A percentile compares a stretch with the other conserved stretches of the same genome.
Conservation (phyloP, 2,888 invertebrate species). For the Empis livida region DNA sequence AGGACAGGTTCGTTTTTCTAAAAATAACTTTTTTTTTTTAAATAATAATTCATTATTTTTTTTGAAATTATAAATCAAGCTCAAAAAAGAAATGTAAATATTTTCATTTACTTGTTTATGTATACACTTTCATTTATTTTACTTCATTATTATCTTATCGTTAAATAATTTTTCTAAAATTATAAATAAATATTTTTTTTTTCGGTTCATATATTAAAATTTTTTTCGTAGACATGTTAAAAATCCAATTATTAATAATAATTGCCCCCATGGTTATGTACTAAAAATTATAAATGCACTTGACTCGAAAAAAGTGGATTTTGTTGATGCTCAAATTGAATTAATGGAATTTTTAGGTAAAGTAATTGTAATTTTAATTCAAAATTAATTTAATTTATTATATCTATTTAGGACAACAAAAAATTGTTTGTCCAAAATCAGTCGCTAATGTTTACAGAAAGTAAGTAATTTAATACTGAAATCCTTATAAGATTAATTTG, state of each 20-base stretch:
- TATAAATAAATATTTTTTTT: too few relatives aligned
- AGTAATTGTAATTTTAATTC: constrained; percentile 18
- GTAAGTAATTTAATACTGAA: neutral
- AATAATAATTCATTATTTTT: neutral
- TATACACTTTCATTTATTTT: too few relatives aligned
- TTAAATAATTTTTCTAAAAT: too few relatives aligned
- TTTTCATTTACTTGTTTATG: neutral
- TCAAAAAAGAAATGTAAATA: neutral
- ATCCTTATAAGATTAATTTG: too few relatives aligned
- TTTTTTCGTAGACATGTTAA: constrained; percentile 36
- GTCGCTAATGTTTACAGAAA: constrained; percentile 53
- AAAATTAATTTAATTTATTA: neutral
- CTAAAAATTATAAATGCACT: constrained; percentile 73
- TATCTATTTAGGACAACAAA: constrained; percentile 34
- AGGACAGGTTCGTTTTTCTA: constrained; percentile 26
- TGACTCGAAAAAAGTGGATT: constrained; percentile 54
- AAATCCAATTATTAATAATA: constrained; percentile 45
- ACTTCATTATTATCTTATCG: too few relatives aligned
- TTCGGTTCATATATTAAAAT: neutral
- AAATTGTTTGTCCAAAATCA: constrained; percentile 55
- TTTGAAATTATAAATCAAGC: neutral
- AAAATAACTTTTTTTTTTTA: neutral
- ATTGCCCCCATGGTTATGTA: constrained; percentile 53
- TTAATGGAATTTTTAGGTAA: constrained; percentile 58
- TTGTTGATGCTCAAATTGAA: constrained; percentile 63